phyloP scores from a whole-genome alignment of 2,797 vertebrate species.

The Sorex maritimensis region DNA sequence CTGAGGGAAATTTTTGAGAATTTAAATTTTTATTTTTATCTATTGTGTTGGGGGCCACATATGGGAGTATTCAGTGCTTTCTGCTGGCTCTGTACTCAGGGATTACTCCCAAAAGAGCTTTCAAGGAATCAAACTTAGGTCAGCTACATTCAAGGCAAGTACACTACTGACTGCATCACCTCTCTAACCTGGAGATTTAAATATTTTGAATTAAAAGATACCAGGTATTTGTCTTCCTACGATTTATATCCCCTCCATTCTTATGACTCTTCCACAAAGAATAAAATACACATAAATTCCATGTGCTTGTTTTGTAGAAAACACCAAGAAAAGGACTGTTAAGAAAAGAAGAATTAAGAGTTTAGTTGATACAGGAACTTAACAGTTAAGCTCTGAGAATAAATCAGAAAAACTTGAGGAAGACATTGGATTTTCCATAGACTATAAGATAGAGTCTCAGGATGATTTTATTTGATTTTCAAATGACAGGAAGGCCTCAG shows the following conservation, averaged over 20 bases:
- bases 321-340: not conserved
- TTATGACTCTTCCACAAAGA: constrained; percentile 31
- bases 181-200: not conserved
- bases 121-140: too few species aligned
- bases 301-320: constrained; percentile 32
- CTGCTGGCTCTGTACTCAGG: too few species aligned
- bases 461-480: constrained; percentile 76
- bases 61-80: not conserved
- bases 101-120: too few species aligned
- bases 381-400: constrained; percentile 6
- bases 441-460: constrained; percentile 7
- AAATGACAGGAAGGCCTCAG: constrained; percentile 56
- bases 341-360: too few species aligned
- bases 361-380: not conserved
- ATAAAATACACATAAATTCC: not conserved
- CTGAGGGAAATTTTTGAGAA: not conserved
- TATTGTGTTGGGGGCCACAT: not conserved
- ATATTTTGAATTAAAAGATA: not conserved
- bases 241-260: not conserved
- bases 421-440: constrained; percentile 13
- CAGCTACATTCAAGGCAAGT: too few species aligned
- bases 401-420: constrained; percentile 44
- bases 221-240: not conserved
- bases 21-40: not conserved
- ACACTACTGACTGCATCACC: too few species aligned